Conservation (phyloP, 2,888 invertebrate genomes). For the Anagyrus pseudococci region DNA sequence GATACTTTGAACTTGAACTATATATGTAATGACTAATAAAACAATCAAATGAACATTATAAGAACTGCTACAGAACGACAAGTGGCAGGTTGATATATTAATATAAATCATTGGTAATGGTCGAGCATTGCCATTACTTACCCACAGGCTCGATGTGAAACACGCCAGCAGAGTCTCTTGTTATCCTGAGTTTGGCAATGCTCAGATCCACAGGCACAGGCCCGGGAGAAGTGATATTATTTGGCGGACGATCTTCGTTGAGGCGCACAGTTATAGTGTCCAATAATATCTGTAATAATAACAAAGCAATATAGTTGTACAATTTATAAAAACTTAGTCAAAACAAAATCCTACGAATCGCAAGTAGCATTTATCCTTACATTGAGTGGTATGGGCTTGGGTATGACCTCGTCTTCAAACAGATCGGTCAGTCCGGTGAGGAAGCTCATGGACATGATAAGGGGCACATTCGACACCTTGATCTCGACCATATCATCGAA, state of each 20-base stretch:
- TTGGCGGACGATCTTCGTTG: conserved; percentile 83
- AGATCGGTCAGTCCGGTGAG: conserved; percentile 82
- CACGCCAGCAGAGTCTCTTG: conserved; percentile 76
- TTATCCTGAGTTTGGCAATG: conserved; percentile 74
- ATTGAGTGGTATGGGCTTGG: conserved; percentile 82
- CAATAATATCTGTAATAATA: conserved; percentile 69
- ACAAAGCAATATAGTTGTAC: neutral
- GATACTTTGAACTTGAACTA: conserved; percentile 12
- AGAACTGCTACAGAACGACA: conserved; percentile 36
- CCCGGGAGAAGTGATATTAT: conserved; percentile 81
- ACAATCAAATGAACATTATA: conserved; percentile 11
- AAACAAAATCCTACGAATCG: neutral
- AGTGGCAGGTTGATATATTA: conserved; percentile 48
- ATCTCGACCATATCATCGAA: conserved; percentile 69
- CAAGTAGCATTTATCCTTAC: conserved; percentile 60
- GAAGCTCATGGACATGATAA: conserved; percentile 82
- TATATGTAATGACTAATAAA: conserved; percentile 16
- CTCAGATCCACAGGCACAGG: conserved; percentile 80
- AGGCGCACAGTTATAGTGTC: conserved; percentile 79
- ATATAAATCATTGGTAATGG: conserved; percentile 13
- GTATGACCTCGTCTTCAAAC: conserved; percentile 85
- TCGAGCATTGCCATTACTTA: conserved; percentile 41
- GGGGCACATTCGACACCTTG: conserved; percentile 70
- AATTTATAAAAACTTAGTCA: conserved; percentile 20
- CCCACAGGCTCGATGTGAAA: conserved; percentile 74